Evolutionary conservation across 2,888 invertebrate species (phyloP), one percentile per base, ranked within the genome.

Genomic region (Priapulus caudatus): DNA sequence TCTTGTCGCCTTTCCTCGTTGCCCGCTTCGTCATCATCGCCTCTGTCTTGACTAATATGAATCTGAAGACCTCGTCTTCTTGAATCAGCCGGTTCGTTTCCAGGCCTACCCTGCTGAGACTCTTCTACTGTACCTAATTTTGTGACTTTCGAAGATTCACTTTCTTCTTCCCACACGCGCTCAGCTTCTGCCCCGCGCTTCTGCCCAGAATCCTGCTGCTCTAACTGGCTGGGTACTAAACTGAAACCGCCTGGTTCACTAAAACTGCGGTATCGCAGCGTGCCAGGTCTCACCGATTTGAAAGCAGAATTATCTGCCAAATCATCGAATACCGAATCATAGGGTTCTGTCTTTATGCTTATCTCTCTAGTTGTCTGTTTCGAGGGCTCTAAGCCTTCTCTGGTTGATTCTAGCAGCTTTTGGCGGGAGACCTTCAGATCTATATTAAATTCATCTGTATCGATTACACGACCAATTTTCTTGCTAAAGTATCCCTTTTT

Each of bases 161-260:
- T 33, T 33, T 10, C 33, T 10, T n/a, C n/a, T n/a, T 33, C 33
- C 10, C 10, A n/a, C 10, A n/a, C 10, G 10, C n/a, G 33, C 33
- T 33, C 33, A 33, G n/a, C 10, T 33, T 33, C 33, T 10, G 33
- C 33, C 10, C 33, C n/a, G 10, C 33, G 33, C n/a, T 33, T 33
- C 33, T 33, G 33, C 10, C 33, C 33, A 10, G n/a, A 10, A 10
- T 33, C 33, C 10, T n/a, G 10, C n/a, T n/a, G 10, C 10, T 10
- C 10, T n/a, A 33, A 33, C 10, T 33, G 10, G n/a, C n/a, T 10
- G n/a, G 33, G 10, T 10, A 33, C 10, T 10, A 33, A 33, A 33
- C 33, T 10, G 33, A 33, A 33, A 33, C 33, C 33, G 33, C 33
- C 33, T n/a, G 33, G 33, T 33, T 33, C 33, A 33, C 33, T 33